Conservation (phyloP, 2,888 invertebrate species). For the Aspidiotus destructor region DNA sequence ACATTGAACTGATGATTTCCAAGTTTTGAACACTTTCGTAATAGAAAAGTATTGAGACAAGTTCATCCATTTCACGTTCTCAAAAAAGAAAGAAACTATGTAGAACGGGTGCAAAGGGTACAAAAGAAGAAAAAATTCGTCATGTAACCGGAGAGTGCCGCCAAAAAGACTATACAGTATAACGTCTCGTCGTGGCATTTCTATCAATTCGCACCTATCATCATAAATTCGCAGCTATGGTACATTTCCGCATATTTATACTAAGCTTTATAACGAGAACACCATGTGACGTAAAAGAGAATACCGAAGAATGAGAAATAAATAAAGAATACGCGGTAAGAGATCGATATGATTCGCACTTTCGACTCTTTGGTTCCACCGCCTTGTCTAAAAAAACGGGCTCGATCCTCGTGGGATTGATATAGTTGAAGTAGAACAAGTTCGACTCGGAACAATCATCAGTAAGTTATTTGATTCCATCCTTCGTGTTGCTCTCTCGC, state of each 20-base stretch:
- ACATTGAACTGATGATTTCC: too few species aligned
- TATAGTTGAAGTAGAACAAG: conserved; percentile 30
- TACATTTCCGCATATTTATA: conserved; percentile 27
- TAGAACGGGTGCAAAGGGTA: not conserved
- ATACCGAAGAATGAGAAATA: not conserved
- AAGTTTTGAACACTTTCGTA: too few species aligned
- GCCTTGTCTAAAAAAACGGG: not conserved
- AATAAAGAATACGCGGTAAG: not conserved
- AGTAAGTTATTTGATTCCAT: conserved; percentile 32
- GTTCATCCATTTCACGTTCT: not conserved
- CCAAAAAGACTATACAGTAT: conserved; percentile 7
- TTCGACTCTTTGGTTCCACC: not conserved
- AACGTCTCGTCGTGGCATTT: not conserved
- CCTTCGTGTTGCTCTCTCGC: conserved; percentile 21
- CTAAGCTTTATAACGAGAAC: not conserved
- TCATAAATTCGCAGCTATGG: conserved; percentile 5
- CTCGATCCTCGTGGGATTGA: conserved; percentile 28
- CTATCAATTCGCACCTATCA: conserved; percentile 27
- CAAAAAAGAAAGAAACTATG: not conserved
- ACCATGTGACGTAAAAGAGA: not conserved
- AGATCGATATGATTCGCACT: conserved; percentile 14
- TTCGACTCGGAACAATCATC: conserved; percentile 32
- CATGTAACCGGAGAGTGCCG: conserved; percentile 28
- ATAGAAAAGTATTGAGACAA: too few species aligned
- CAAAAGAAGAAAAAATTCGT: conserved; percentile 8